Evolutionary conservation across 2,888 invertebrate species (phyloP), one percentile per base, ranked within the genome.

Genomic region (Athripsodes cinereus): DNA sequence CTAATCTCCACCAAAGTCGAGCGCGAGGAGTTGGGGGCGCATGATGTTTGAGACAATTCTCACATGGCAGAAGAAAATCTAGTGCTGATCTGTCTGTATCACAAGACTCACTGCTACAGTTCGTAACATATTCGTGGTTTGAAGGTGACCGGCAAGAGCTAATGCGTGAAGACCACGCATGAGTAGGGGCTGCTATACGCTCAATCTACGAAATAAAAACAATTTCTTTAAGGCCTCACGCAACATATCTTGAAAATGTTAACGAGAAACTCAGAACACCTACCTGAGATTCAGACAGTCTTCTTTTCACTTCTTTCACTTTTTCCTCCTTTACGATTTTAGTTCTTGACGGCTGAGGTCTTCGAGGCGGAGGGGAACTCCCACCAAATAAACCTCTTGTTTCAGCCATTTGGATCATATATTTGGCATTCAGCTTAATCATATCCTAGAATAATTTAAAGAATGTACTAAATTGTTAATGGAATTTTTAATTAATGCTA

Each of bases 361-460:
- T 69, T 65, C 69, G 73, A 61, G 72, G 71, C 62, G 75, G 72
- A 49, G 73, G 71, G 52, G 74, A 72, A 2, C 68, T 65, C 47
- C 73, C 78, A 1, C 87, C 90, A 70, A 92, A 92, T 62, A 92
- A 72, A 0, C 91, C 90, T 59, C 90, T 81, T 44, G 84, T 81
- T 71, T 91, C 91, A 2, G 92, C 91, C 74, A 90, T 88, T 66
- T 86, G 82, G 65, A 92, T 92, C 82, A 92, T 87, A 69, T 87
- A 90, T 70, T 90, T 86, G 3, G 90, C 88, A 71, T 92, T 87
- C 66, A 91, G 79, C 46, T 86, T 82, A 55, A 87, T 88, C 66
- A 91, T 80, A 74, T 87, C 84, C 82, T 85, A 66, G 13, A 50
- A 22, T 3, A 31, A 31, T n/a, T n/a, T 10, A 34, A 34, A 34